These are phyloP conservation scores for Pseudomyrmex flavicornis DNA, from an alignment of 1,140 invertebrate genomes.

Conservation along the genomic window DNA sequence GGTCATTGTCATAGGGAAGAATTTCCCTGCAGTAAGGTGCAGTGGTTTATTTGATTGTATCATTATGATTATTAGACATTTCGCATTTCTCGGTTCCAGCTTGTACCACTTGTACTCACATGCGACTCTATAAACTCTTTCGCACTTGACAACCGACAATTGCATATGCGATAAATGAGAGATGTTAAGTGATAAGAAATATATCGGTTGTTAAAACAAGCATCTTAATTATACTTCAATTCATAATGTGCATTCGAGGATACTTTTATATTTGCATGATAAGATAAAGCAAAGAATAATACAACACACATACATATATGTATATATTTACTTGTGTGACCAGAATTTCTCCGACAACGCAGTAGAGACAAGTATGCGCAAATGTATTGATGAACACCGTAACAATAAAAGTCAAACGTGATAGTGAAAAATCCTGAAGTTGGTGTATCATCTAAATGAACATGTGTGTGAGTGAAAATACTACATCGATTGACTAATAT, in stretches of 20 bases:
- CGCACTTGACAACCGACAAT: constrained; percentile 1
- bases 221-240: neutral
- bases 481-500: too few relatives aligned
- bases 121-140: neutral
- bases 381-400: neutral
- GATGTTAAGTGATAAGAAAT: neutral
- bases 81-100: neutral
- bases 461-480: neutral
- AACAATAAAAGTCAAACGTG: neutral
- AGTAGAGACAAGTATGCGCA: constrained; percentile 41
- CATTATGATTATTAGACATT: constrained; percentile 36
- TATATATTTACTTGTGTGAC: constrained; percentile 21
- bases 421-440: neutral
- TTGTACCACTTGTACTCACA: constrained; percentile 41
- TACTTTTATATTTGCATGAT: neutral
- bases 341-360: constrained; percentile 26
- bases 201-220: neutral
- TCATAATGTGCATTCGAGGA: neutral
- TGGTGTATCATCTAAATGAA: constrained; percentile 1
- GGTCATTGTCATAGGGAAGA: constrained; percentile 51
- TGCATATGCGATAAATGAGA: neutral
- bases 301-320: neutral
- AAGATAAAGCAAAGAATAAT: neutral
- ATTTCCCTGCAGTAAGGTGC: constrained; percentile 45
- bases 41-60: constrained; percentile 4